Conservation (phyloP, 2,797 vertebrate genomes). For the Carduelis carduelis region DNA sequence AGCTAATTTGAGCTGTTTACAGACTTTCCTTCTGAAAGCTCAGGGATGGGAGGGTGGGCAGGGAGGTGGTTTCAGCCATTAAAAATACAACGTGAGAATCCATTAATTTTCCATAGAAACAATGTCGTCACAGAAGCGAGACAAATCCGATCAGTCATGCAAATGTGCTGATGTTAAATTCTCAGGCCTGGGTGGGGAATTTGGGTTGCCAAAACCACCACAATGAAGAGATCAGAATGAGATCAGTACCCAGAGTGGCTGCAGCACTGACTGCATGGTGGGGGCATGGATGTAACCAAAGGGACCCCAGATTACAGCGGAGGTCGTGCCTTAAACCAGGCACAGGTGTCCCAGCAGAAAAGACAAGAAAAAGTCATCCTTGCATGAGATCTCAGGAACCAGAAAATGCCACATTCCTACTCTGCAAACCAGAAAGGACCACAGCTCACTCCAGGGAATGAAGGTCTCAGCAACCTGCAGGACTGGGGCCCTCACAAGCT, state of each 20-base stretch:
- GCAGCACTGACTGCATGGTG: background rate
- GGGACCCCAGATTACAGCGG: background rate
- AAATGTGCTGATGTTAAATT: slow-evolving; percentile 69
- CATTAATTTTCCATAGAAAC: slow-evolving; percentile 71
- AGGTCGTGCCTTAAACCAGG: background rate
- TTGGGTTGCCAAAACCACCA: slow-evolving; percentile 43
- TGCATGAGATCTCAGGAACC: background rate
- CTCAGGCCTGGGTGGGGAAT: slow-evolving; percentile 55
- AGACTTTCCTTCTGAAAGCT: background rate
- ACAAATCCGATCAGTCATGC: slow-evolving; percentile 68
- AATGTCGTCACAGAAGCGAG: slow-evolving; percentile 63
- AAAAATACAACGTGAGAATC: slow-evolving; percentile 63
- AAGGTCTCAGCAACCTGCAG: background rate
- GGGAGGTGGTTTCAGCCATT: slow-evolving; percentile 47
- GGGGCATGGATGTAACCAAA: background rate
- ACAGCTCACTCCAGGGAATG: background rate
- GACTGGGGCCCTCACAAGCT: background rate
- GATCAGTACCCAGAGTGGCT: background rate
- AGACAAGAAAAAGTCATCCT: background rate
- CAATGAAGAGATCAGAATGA: slow-evolving; percentile 61
- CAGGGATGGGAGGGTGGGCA: background rate
- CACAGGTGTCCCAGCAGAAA: background rate
- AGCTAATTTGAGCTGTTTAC: slow-evolving; percentile 47
- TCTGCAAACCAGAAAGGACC: background rate
- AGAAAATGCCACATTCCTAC: background rate